Evolutionary conservation across 2,113 vertebrate genomes (phyloP).

Genomic region (Galbula dea): DNA sequence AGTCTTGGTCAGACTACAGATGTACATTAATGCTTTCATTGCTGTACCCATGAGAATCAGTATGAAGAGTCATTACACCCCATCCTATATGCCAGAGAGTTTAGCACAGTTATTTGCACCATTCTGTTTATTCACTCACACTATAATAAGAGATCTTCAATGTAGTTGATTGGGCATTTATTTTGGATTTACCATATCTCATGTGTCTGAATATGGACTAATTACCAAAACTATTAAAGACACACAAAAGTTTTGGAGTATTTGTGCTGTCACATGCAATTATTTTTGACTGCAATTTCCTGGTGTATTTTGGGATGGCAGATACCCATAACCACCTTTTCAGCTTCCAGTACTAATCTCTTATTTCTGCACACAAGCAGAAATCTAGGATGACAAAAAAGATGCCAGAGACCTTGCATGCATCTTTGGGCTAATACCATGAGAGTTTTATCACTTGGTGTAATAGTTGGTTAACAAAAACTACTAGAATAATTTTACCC

Average conservation of each 20-base stretch:
- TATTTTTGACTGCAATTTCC: background rate
- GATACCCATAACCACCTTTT: background rate
- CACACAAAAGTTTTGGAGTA: background rate
- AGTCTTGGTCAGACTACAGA: background rate
- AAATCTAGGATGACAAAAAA: background rate
- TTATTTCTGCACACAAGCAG: background rate
- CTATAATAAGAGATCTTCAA: background rate
- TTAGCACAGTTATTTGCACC: background rate
- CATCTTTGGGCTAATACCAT: background rate
- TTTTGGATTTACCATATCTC: background rate
- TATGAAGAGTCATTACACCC: background rate
- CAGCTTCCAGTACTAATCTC: background rate
- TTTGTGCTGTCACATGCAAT: background rate
- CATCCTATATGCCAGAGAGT: background rate
- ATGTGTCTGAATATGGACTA: background rate
- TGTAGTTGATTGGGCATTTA: background rate
- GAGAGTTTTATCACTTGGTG: fast-evolving
- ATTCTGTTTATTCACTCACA: background rate
- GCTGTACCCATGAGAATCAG: background rate
- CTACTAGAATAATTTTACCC: background rate
- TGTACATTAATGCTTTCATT: fast-evolving
- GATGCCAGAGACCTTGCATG: background rate
- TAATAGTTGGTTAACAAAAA: background rate
- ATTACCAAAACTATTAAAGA: background rate
- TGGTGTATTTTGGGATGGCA: background rate